Evolutionary conservation across 1,140 invertebrate genomes (phyloP), one percentile per base, ranked within the genome.

Genomic region (Battus philenor): DNA sequence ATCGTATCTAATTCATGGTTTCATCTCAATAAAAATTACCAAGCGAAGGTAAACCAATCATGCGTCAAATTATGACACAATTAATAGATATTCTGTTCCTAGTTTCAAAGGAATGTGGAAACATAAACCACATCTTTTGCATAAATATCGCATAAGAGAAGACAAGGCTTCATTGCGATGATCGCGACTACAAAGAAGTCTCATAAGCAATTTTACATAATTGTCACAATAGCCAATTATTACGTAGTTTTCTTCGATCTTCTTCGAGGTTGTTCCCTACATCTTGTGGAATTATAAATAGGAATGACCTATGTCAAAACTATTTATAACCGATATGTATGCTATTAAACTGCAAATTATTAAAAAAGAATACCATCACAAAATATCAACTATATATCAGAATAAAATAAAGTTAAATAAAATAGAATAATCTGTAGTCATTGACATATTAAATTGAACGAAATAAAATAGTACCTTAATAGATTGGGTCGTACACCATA

Each of bases 21-120:
- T n/a, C n/a, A n/a, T n/a, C n/a, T 41, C 17, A 17, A 17, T 12
- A 26, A 17, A 41, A 41, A 41, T 13, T 15, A 41, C 26, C 10
- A 41, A 7, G 27, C 26, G 22, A 41, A 41, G 22, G 26, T 27
- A 41, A 41, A 41, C 26, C 12, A n/a, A 15, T 7, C 2, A 29
- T 11, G 10, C n/a, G n/a, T 41, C 22, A 41, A 17, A 29, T 41
- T 41, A 41, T 41, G 24, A 41, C 38, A 41, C 38, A 41, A 41
- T 17, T 41, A 29, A 10, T 16, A 41, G 38, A 13, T 41, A 29
- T 41, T 41, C 38, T 4, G 10, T 17, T 41, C 24, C 38, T 9
- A n/a, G 50, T 56, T 33, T 24, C 39, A 44, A 54, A 47, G 65
- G 58, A 60, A 72, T 69, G 66, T 66, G 53, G 62, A 59, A 48